Conservation (phyloP, 1,140 invertebrate genomes). For the Copidosoma floridanum region DNA sequence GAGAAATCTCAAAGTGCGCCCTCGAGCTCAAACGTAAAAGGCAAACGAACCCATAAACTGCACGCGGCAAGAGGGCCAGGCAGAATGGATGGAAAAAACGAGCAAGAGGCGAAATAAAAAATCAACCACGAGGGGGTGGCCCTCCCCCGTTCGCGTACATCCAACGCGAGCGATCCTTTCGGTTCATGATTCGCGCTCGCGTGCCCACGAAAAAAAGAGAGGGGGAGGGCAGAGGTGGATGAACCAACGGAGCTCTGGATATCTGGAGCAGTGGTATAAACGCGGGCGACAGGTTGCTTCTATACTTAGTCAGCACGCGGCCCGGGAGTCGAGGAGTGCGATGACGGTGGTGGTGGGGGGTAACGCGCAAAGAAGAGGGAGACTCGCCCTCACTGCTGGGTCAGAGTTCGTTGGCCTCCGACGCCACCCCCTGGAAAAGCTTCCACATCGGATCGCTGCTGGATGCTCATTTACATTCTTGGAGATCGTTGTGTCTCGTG, state of each 20-base stretch:
- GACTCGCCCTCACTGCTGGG: conserved; percentile 41
- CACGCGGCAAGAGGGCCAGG: too few species aligned
- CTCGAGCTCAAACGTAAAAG: too few species aligned
- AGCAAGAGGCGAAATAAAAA: not conserved
- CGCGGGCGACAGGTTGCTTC: conserved; percentile 39
- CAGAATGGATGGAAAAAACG: too few species aligned
- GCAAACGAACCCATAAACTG: conserved; percentile 13
- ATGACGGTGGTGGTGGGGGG: conserved; percentile 22
- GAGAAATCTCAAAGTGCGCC: too few species aligned
- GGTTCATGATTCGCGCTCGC: not conserved
- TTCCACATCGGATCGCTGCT: not conserved
- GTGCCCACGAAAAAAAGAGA: not conserved
- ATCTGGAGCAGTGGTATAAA: conserved; percentile 29
- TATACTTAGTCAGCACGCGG: conserved; percentile 35
- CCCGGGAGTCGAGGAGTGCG: not conserved
- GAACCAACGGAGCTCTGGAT: too few species aligned
- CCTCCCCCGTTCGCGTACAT: too few species aligned
- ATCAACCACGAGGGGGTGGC: not conserved
- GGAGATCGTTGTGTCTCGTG: too few species aligned
- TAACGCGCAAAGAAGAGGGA: too few species aligned
- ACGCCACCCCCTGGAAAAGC: not conserved
- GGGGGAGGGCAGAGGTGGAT: not conserved
- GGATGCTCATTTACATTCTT: not conserved
- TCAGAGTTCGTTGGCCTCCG: conserved; percentile 50
- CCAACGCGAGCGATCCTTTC: too few species aligned